Evolutionary conservation across 2,113 vertebrate species (phyloP).

Genomic region (Emydocephalus ijimae): DNA sequence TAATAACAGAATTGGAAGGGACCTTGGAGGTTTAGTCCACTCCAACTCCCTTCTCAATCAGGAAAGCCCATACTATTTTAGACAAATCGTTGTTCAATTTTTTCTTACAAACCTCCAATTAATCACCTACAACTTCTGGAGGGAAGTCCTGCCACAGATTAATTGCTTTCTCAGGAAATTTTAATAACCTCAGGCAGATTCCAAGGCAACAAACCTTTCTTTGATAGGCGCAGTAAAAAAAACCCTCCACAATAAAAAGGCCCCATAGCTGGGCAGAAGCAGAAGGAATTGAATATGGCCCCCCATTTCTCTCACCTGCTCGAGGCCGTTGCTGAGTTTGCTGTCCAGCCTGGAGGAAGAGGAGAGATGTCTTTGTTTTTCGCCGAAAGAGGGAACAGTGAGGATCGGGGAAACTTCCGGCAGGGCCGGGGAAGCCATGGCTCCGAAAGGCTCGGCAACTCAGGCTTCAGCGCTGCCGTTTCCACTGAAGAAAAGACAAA

Average conservation of each 20-base stretch:
- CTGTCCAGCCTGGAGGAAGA: constrained; percentile 14
- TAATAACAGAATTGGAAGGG: neutral
- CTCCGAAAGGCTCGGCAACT: neutral
- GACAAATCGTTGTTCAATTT: neutral
- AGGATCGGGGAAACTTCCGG: neutral
- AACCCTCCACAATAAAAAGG: neutral
- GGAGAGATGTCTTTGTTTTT: neutral
- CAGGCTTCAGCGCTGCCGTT: neutral
- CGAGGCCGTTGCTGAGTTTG: neutral
- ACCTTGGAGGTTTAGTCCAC: neutral
- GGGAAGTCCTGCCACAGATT: neutral
- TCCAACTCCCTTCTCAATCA: neutral
- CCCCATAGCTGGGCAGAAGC: neutral
- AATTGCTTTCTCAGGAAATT: neutral
- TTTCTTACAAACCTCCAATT: neutral
- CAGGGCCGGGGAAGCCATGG: constrained; percentile 17
- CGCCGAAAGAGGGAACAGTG: neutral
- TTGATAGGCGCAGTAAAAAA: neutral
- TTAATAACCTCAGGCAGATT: neutral
- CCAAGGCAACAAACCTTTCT: neutral
- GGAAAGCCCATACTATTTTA: neutral
- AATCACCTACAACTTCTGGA: neutral
- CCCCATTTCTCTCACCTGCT: neutral
- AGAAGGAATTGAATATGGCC: neutral
- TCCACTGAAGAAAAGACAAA: constrained; percentile 28